Percentiles rank a stretch among this genome's conserved stretches.
Conservation (phyloP, 2,113 vertebrate species). For the Acanthochromis polyacanthus region DNA sequence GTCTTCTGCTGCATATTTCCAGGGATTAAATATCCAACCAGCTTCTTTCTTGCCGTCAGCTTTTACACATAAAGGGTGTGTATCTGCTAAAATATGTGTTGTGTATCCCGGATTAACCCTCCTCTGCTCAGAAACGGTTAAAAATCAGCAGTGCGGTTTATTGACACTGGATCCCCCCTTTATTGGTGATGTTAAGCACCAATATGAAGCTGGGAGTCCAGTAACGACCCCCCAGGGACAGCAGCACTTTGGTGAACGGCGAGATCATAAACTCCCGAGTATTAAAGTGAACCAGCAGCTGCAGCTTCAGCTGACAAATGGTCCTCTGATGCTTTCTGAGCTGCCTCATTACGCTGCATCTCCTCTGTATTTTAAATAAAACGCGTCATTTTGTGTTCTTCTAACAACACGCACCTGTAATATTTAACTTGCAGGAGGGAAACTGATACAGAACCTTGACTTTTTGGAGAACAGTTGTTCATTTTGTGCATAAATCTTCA, state of each 20-base stretch:
- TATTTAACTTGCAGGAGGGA: background rate
- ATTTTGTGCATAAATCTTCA: too few relatives aligned
- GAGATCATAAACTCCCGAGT: conserved; percentile 70
- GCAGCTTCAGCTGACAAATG: conserved; percentile 71
- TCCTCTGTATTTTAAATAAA: background rate
- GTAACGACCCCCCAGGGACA: conserved; percentile 79
- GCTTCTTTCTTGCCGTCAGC: background rate
- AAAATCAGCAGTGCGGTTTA: conserved; percentile 50
- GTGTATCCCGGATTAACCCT: conserved; percentile 38
- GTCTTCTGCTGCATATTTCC: too few relatives aligned
- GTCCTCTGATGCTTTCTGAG: conserved; percentile 49
- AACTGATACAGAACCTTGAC: background rate
- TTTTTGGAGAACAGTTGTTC: too few relatives aligned
- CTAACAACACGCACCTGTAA: background rate
- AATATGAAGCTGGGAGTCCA: conserved; percentile 77
- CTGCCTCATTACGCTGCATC: background rate
- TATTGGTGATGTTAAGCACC: conserved; percentile 80
- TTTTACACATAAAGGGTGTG: too few relatives aligned
- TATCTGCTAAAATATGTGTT: background rate
- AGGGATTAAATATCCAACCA: too few relatives aligned
- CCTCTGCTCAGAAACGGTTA: conserved; percentile 46
- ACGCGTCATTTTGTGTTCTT: background rate
- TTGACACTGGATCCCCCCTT: conserved; percentile 73
- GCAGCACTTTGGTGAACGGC: conserved; percentile 66
- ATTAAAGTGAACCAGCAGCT: conserved; percentile 80